Percentiles rank a stretch among this genome's conserved stretches.
Conservation (phyloP, 1,140 invertebrate species). For the Hycleus cichorii region DNA sequence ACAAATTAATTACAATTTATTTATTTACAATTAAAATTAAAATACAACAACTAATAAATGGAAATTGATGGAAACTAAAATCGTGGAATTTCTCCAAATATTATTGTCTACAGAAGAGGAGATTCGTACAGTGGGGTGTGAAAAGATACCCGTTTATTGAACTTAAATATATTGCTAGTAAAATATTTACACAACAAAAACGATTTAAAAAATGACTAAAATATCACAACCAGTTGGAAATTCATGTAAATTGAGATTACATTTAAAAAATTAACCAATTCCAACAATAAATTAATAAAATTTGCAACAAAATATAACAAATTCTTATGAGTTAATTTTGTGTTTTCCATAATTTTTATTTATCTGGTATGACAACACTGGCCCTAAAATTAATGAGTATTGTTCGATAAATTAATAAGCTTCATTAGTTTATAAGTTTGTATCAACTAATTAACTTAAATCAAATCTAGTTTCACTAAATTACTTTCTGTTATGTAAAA, state of each 20-base stretch:
- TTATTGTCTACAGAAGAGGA: too few species aligned
- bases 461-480: neutral
- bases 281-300: constrained; percentile 6
- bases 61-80: too few species aligned
- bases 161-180: constrained; percentile 2
- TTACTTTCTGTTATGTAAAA: constrained; percentile 2
- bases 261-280: neutral
- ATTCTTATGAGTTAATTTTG: too few species aligned
- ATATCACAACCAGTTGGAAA: constrained; percentile 10
- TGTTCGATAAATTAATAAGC: neutral
- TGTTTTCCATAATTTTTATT: too few species aligned
- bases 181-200: neutral
- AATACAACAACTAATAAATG: neutral
- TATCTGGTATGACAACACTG: constrained; percentile 3
- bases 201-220: constrained; percentile 4
- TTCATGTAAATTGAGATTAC: neutral
- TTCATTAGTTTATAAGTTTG: too few species aligned
- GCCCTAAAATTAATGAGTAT: constrained; percentile 12
- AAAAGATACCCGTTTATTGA: constrained; percentile 13
- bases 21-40: neutral
- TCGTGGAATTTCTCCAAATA: neutral
- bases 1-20: constrained; percentile 1
- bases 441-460: constrained; percentile 1
- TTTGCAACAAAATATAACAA: neutral
- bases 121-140: neutral